phyloP scores from a whole-genome alignment of 2,888 invertebrate species.

The Plutella xylostella region DNA sequence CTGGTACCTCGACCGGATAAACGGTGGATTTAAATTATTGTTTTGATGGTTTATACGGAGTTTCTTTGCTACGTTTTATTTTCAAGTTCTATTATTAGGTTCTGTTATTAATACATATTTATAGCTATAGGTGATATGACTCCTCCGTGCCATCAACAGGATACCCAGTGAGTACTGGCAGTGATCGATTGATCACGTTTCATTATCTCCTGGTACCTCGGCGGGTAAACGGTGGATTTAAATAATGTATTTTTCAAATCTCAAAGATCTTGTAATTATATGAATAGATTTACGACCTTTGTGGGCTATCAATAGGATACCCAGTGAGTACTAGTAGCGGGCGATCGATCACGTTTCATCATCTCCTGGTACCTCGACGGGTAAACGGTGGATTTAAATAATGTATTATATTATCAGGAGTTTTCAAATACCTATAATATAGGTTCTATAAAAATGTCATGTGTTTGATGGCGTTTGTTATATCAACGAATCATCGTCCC shows the following conservation, averaged over 20 bases:
- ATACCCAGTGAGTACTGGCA: conserved; percentile 93
- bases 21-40: neutral
- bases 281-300: conserved; percentile 79
- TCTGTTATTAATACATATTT: no score
- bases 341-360: no score
- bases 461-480: no score
- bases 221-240: neutral
- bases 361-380: neutral
- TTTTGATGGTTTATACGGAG: no score
- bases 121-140: conserved; percentile 97
- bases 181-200: no score
- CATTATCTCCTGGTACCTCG: neutral
- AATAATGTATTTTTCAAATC: no score
- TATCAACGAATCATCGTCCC: no score
- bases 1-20: neutral
- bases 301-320: conserved; percentile 99
- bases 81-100: no score
- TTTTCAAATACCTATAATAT: neutral
- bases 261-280: neutral
- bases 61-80: no score
- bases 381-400: neutral
- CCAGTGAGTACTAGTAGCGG: conserved; percentile 87
- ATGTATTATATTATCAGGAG: neutral
- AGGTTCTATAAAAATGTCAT: neutral
- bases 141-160: conserved; percentile 97